A percentile compares a stretch with the other conserved stretches of the same genome.
Conservation (phyloP, 2,797 vertebrate species). For the Lacerta bilineata region DNA sequence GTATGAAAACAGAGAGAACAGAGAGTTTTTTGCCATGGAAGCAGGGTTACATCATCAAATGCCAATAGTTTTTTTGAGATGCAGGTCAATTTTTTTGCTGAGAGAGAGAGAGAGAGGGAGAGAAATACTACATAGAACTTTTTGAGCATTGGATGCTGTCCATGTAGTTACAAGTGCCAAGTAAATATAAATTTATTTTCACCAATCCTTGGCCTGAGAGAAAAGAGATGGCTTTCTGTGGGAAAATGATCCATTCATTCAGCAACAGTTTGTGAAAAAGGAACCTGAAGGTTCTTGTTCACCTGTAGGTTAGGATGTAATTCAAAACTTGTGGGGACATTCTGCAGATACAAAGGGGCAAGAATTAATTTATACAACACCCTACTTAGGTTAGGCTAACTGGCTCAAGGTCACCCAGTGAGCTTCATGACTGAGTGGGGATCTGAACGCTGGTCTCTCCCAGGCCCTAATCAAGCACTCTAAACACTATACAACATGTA, state of each 20-base stretch:
- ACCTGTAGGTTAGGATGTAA: not conserved
- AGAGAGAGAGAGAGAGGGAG: not conserved
- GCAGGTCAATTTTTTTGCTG: not conserved
- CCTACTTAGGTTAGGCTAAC: not conserved
- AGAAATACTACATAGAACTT: not conserved
- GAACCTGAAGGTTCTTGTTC: conserved; percentile 8
- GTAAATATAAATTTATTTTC: not conserved
- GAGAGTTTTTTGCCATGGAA: not conserved
- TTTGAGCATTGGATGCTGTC: not conserved
- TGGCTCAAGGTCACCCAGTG: no score
- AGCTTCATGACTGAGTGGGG: no score
- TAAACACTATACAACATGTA: no score
- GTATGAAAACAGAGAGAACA: no score
- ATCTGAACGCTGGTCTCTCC: no score
- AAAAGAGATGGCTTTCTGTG: not conserved
- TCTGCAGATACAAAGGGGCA: rapidly evolving
- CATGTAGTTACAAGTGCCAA: conserved; percentile 12
- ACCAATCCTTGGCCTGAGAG: not conserved
- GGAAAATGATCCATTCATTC: not conserved
- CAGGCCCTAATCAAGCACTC: no score
- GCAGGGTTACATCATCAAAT: conserved; percentile 32
- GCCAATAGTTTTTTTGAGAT: conserved; percentile 12
- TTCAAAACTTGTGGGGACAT: not conserved
- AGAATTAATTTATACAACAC: not conserved
- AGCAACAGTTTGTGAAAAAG: not conserved